Conservation (phyloP, 23 tunicate genomes). For the Ascidia mentula region DNA sequence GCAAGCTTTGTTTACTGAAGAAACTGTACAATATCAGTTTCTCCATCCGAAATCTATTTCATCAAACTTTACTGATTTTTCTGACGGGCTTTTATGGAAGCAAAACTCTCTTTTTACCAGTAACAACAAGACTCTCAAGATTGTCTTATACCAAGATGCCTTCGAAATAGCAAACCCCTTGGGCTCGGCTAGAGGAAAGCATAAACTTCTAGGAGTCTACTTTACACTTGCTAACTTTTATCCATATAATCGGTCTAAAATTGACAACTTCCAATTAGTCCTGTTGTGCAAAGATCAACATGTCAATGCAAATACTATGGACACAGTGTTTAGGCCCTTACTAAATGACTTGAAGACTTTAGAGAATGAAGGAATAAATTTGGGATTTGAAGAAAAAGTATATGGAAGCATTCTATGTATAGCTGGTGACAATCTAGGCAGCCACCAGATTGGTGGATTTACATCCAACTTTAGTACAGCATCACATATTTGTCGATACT, state of each 20-base stretch:
- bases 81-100: conserved; percentile 33
- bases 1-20: conserved; percentile 3
- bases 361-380: conserved; percentile 28
- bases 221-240: conserved; percentile 42
- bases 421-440: conserved; percentile 49
- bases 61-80: conserved; percentile 1
- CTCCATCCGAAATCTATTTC: background rate
- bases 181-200: conserved; percentile 33
- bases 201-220: conserved; percentile 49
- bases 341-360: conserved; percentile 23
- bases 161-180: conserved; percentile 46
- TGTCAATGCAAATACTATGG: background rate
- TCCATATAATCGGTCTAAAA: conserved; percentile 18
- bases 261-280: conserved; percentile 40
- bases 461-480: conserved; percentile 27
- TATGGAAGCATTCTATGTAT: conserved; percentile 20
- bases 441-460: conserved; percentile 48
- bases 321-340: conserved; percentile 24
- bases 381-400: conserved; percentile 20
- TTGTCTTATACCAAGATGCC: conserved; percentile 35
- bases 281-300: conserved; percentile 30
- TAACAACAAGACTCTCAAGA: conserved; percentile 13
- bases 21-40: conserved; percentile 22
- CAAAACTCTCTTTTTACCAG: conserved; percentile 14
- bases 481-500: conserved; percentile 23